phyloP scores from a whole-genome alignment of 2,797 vertebrate species.

The Muscicapa striata region DNA sequence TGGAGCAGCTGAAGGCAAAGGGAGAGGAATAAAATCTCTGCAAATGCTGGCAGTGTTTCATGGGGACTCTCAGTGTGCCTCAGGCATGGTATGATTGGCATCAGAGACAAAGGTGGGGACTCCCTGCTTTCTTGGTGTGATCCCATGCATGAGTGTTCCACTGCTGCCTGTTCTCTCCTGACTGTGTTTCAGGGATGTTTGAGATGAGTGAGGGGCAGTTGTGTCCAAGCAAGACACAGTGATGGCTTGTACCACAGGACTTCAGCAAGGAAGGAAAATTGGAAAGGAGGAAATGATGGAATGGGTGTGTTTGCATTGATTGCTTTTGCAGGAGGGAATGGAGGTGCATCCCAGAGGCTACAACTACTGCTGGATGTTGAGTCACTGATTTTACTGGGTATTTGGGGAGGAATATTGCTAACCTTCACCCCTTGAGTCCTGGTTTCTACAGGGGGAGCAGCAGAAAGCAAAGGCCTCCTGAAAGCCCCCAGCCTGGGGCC shows the following conservation, averaged over 20 bases:
- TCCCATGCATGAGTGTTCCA: fast-evolving
- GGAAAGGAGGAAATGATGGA: not conserved
- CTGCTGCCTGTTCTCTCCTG: not conserved
- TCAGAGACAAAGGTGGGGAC: not conserved
- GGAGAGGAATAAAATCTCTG: not conserved
- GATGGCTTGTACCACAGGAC: fast-evolving
- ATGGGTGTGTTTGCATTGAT: fast-evolving
- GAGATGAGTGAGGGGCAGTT: not conserved
- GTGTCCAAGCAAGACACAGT: fast-evolving
- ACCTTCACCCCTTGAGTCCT: fast-evolving
- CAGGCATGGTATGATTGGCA: fast-evolving
- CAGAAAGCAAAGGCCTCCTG: not conserved
- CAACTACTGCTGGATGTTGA: too few relatives aligned
- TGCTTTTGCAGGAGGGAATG: not conserved
- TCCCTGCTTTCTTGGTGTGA: not conserved
- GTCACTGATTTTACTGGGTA: not conserved
- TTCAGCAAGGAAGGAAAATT: fast-evolving
- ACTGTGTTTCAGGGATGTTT: not conserved
- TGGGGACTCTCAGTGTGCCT: not conserved
- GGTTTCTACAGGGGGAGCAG: not conserved
- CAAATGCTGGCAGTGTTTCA: fast-evolving
- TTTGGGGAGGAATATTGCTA: not conserved
- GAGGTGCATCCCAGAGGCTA: not conserved
- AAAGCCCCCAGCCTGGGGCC: not conserved
- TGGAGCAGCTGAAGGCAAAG: not conserved